These are phyloP conservation scores for Megathymus violae DNA, from an alignment of 1,140 invertebrate species.

Conservation along the genomic window DNA sequence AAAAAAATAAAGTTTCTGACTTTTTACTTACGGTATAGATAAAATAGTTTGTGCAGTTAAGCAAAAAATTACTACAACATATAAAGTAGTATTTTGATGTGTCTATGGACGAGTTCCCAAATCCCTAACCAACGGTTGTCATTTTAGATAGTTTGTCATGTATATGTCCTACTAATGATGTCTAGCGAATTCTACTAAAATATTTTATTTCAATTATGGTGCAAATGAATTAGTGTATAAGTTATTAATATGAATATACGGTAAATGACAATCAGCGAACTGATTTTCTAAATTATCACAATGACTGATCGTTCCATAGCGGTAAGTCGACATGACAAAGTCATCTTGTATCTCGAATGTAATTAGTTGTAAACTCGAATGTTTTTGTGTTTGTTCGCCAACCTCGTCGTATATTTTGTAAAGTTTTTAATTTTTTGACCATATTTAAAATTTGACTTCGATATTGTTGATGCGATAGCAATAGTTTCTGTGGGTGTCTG, in stretches of 20 bases:
- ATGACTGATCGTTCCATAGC: constrained; percentile 69
- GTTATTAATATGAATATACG: background rate
- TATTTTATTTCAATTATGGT: constrained; percentile 32
- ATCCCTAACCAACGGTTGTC: constrained; percentile 69
- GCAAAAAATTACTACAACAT: too few species aligned
- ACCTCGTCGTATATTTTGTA: background rate
- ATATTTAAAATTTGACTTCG: background rate
- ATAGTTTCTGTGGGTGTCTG: too few species aligned
- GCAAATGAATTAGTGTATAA: constrained; percentile 3
- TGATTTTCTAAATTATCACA: constrained; percentile 25
- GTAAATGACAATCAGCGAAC: background rate
- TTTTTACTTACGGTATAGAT: too few species aligned
- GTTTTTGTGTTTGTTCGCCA: background rate
- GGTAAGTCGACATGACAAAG: constrained; percentile 50
- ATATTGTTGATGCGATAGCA: background rate
- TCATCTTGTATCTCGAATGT: constrained; percentile 40
- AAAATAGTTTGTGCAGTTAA: too few species aligned
- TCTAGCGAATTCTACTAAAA: constrained; percentile 1
- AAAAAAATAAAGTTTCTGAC: too few species aligned
- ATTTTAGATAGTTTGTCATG: constrained; percentile 37
- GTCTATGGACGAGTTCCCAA: too few species aligned
- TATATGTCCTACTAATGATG: constrained; percentile 8
- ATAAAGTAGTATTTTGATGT: too few species aligned
- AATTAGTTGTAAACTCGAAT: constrained; percentile 29
- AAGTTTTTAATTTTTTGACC: background rate